A percentile compares a stretch with the other conserved stretches of the same genome.
Evolutionary conservation across 2,888 invertebrate genomes (phyloP).

Genomic region (Palloptera scutellata): DNA sequence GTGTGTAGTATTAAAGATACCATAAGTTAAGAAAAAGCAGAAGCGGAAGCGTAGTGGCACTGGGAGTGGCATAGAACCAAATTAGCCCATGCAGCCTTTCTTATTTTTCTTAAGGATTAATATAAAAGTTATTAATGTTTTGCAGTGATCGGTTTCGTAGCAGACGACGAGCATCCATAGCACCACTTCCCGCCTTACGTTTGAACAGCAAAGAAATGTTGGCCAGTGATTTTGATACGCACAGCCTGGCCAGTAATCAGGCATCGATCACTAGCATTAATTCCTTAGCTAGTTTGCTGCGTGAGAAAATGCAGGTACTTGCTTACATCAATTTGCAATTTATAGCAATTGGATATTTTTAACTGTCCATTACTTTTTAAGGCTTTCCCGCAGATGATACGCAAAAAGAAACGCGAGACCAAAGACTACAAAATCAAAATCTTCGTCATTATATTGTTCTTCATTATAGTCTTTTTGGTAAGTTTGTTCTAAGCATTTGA

Average conservation of each 20-base stretch:
- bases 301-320: constrained; percentile 80
- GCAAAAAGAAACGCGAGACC: constrained; percentile 73
- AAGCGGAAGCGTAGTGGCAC: too few species aligned
- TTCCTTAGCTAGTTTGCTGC: constrained; percentile 81
- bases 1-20: too few species aligned
- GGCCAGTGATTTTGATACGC: constrained; percentile 66
- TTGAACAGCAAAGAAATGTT: constrained; percentile 68
- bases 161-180: constrained; percentile 72
- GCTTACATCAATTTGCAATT: background rate
- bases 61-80: too few species aligned
- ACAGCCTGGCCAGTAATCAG: constrained; percentile 64
- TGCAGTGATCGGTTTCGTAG: constrained; percentile 72
- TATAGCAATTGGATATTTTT: background rate
- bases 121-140: constrained; percentile 30
- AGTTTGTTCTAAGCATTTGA: constrained; percentile 34
- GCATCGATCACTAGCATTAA: constrained; percentile 85
- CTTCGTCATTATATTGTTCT: constrained; percentile 82
- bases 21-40: too few species aligned
- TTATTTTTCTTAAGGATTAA: too few species aligned
- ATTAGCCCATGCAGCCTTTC: too few species aligned
- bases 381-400: constrained; percentile 77
- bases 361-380: constrained; percentile 55
- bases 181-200: constrained; percentile 67
- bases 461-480: constrained; percentile 78
- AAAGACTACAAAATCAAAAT: constrained; percentile 82